Base-by-base conservation (phyloP, 2,113 vertebrate genomes). In the Daphoenositta chrysoptera region DNA sequence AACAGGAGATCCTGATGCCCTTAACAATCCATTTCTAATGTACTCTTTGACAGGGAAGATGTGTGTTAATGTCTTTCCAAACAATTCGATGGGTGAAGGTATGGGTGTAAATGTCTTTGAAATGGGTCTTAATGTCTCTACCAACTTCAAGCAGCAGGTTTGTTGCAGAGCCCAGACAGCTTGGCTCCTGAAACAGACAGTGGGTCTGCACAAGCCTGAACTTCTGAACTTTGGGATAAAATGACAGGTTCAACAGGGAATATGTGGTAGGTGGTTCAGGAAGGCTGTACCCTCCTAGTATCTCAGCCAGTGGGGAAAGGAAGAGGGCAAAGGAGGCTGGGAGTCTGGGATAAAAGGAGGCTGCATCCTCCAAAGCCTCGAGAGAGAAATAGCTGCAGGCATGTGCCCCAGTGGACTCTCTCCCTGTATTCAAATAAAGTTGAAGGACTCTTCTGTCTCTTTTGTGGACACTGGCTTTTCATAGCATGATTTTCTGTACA, bases 311-410 rank as follows among this genome's bases (percentile, higher is more conserved):
- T 27, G 31, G 39, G 10, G 31, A 73, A 28, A 35, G 40, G 14
- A 44, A 44, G 40, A 45, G 8, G 33, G 31, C 40, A 56, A n/a
- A 15, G 12, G 31, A 2, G 8, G 31, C 22, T 2, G 5, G 23
- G 15, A 44, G 7, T 56, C 44, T 21, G 12, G 70, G 51, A 28
- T 56, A 35, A 57, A 57, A 57, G 40, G 70, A 73, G 24, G 24
- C 13, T 56, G 31, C 3, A 6, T 6, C 17, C 70, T n/a, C 70
- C 7, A 11, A 57, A 22, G 45, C 18, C 24, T 24, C 0, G 2
- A 57, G 31, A 1, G 24, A 57, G 53, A 73, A 22, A 45, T 1
- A 11, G 26, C 8, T 0, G 0, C 1, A 1, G 11, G 33, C 13
- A 5, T 23, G 33, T 37, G 40, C 33, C 26, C 12, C 0, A 1